Conservation (phyloP, 2,888 invertebrate genomes). For the Slavum lentiscoides region DNA sequence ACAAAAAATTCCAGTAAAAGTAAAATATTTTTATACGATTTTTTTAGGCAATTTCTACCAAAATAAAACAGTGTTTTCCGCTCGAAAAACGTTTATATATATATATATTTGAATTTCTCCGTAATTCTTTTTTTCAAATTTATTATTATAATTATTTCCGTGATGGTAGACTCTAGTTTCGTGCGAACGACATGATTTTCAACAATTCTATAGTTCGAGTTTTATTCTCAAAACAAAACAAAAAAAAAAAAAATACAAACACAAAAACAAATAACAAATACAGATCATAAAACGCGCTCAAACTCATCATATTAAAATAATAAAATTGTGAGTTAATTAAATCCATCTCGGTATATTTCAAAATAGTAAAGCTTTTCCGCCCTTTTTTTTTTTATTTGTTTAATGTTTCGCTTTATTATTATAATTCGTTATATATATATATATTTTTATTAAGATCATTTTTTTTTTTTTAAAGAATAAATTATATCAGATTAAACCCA, state of each 20-base stretch:
- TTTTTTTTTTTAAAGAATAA: neutral
- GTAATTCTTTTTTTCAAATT: neutral
- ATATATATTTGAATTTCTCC: no score
- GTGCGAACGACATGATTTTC: constrained; percentile 3
- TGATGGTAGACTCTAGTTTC: neutral
- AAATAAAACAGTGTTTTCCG: neutral
- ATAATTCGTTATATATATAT: neutral
- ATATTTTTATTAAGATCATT: neutral
- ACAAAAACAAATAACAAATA: neutral
- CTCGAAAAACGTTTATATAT: neutral
- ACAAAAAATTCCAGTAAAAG: no score
- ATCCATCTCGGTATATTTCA: neutral
- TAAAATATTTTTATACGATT: no score
- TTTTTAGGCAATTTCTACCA: neutral
- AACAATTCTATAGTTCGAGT: neutral
- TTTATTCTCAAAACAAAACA: neutral
- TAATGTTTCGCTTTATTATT: neutral
- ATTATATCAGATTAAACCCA: neutral
- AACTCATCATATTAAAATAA: constrained; percentile 8
- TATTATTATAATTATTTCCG: neutral
- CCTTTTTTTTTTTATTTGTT: neutral
- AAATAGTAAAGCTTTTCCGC: neutral
- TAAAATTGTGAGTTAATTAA: neutral
- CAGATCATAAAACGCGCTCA: neutral
- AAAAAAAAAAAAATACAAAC: constrained; percentile 1